phyloP scores from a whole-genome alignment of 2,888 invertebrate genomes.

The Ametastegia equiseti region DNA sequence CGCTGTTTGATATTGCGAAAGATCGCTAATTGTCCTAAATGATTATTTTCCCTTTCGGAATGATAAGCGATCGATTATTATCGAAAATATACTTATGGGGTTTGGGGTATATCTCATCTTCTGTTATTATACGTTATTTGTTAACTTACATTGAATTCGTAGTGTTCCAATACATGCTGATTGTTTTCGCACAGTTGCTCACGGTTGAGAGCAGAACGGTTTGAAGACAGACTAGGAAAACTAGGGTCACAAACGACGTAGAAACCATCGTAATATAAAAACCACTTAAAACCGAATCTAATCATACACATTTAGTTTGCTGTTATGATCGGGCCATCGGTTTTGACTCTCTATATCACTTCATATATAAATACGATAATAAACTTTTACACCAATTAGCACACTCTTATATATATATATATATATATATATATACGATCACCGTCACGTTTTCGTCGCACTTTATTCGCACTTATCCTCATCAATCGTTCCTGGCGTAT shows the following conservation, averaged over 20 bases:
- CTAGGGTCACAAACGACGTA: slow-evolving; percentile 74
- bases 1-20: too few species aligned
- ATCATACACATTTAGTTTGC: slow-evolving; percentile 31
- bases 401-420: too few species aligned
- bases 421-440: neutral
- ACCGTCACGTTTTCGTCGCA: too few species aligned
- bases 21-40: too few species aligned
- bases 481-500: too few species aligned
- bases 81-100: too few species aligned
- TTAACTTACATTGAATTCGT: slow-evolving; percentile 88
- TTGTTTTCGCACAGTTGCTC: slow-evolving; percentile 89
- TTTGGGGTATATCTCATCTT: too few species aligned
- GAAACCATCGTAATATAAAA: slow-evolving; percentile 74
- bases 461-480: too few species aligned
- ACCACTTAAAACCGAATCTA: slow-evolving; percentile 51
- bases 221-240: slow-evolving; percentile 79
- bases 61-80: too few species aligned
- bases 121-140: neutral
- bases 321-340: neutral
- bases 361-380: neutral
- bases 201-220: slow-evolving; percentile 82
- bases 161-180: slow-evolving; percentile 94
- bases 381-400: neutral
- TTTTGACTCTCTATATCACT: neutral
- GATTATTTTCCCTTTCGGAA: too few species aligned